Conservation (phyloP, 2,113 vertebrate species). For the Ciconia maguari region DNA sequence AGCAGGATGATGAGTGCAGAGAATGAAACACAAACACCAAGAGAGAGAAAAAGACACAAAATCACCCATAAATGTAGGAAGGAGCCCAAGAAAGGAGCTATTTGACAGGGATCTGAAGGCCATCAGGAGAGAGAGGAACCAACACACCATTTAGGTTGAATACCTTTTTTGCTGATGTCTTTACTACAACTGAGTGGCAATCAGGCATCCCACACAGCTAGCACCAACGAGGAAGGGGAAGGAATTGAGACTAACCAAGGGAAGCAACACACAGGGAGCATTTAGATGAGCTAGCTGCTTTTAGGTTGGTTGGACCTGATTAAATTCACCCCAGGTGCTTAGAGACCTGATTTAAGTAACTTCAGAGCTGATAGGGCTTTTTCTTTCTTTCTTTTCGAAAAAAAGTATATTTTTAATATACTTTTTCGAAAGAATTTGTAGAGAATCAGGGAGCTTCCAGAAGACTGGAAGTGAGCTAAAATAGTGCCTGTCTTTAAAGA, state of each 20-base stretch:
- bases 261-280: slow-evolving; percentile 45
- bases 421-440: background rate
- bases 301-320: slow-evolving; percentile 57
- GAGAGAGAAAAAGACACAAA: background rate
- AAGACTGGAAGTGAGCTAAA: slow-evolving; percentile 41
- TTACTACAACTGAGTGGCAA: background rate
- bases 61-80: background rate
- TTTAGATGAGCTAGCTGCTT: slow-evolving; percentile 54
- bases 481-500: slow-evolving; percentile 54
- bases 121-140: background rate
- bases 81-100: background rate
- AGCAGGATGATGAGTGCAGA: background rate
- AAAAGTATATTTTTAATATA: too few species aligned
- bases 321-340: slow-evolving; percentile 64
- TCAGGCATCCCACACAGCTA: slow-evolving; percentile 15
- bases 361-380: slow-evolving; percentile 18
- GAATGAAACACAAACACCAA: background rate
- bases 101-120: background rate
- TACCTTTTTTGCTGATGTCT: background rate
- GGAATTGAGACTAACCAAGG: background rate
- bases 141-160: background rate
- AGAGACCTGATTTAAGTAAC: slow-evolving; percentile 59
- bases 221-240: background rate
- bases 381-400: background rate
- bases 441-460: slow-evolving; percentile 46